Conservation (phyloP, 2,113 vertebrate genomes). For the Pelmatolapia mariae region DNA sequence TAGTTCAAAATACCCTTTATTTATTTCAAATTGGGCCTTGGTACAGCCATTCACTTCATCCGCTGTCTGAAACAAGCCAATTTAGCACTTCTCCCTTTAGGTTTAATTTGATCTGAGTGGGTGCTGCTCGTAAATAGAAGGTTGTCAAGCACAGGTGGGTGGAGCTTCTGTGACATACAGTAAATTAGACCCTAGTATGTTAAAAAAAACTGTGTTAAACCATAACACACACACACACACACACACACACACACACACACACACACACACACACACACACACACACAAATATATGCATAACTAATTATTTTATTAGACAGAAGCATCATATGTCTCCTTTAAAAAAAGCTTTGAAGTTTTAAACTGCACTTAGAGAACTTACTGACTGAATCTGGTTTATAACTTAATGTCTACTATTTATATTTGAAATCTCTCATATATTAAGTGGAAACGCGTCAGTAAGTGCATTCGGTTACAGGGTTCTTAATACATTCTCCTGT, state of each 20-base stretch:
- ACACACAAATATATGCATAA: too few relatives aligned
- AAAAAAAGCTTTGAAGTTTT: not conserved
- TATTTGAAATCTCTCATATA: not conserved
- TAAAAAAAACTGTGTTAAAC: not conserved
- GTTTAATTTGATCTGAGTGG: not conserved
- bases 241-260: too few relatives aligned
- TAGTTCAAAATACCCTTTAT: not conserved
- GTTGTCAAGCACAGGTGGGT: not conserved
- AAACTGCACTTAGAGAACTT: not conserved
- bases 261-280: not conserved
- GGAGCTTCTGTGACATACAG: not conserved
- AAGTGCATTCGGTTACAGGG: not conserved
- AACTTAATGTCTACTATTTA: not conserved
- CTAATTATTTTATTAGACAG: not conserved
- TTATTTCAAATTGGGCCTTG: not conserved
- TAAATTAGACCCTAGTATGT: not conserved
- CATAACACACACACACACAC: not conserved
- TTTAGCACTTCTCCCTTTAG: not conserved
- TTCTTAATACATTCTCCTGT: rapidly evolving
- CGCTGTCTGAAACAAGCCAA: not conserved
- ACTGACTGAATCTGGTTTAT: not conserved
- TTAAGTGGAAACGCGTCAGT: not conserved
- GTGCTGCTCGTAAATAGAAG: not conserved
- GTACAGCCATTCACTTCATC: not conserved
- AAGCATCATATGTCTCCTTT: not conserved